phyloP scores from a whole-genome alignment of 2,888 invertebrate species.

The Synanthedon myopaeformis region DNA sequence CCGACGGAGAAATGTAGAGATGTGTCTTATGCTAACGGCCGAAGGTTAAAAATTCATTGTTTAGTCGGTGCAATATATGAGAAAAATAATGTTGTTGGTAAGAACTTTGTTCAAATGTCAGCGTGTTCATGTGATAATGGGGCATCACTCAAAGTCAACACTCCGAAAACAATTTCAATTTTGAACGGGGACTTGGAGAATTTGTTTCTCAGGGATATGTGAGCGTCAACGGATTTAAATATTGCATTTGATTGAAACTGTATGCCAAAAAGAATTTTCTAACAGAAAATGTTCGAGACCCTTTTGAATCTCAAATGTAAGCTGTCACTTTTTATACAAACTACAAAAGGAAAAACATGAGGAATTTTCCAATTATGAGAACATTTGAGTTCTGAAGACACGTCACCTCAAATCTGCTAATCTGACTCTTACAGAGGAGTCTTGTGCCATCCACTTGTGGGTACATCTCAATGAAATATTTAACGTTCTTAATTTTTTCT shows the following conservation, averaged over 20 bases:
- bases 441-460: too few species aligned
- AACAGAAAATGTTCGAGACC: too few species aligned
- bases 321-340: too few species aligned
- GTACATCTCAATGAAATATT: too few species aligned
- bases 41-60: background rate
- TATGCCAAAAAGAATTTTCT: too few species aligned
- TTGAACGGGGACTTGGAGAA: conserved; percentile 3
- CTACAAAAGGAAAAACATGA: too few species aligned
- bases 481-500: too few species aligned
- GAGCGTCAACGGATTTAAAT: background rate
- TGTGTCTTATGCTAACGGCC: background rate
- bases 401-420: too few species aligned
- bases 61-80: background rate
- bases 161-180: conserved; percentile 6
- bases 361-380: too few species aligned
- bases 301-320: too few species aligned
- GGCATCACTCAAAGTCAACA: conserved; percentile 6
- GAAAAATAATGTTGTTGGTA: background rate
- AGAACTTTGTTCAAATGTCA: conserved; percentile 1
- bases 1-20: background rate
- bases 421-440: too few species aligned
- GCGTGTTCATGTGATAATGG: conserved; percentile 3
- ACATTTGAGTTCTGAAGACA: too few species aligned
- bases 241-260: background rate
- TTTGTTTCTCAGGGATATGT: conserved; percentile 1